These are phyloP conservation scores for Zaprionus lineosus DNA, from an alignment of 2,888 invertebrate genomes.

Conservation along the genomic window DNA sequence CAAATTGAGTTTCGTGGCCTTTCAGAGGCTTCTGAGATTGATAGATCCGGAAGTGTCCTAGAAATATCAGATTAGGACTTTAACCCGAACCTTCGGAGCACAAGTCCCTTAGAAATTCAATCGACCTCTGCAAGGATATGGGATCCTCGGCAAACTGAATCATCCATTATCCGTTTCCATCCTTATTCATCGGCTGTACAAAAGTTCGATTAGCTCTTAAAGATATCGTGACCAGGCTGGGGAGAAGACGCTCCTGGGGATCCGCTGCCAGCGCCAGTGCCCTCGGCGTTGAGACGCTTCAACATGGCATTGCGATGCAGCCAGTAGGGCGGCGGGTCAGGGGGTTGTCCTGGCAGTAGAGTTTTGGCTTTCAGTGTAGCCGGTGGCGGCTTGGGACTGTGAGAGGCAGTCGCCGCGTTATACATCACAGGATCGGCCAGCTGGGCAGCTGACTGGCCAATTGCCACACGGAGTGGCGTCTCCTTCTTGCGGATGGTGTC, in stretches of 20 bases:
- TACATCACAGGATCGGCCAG: constrained; percentile 83
- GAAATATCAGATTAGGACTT: too few relatives aligned
- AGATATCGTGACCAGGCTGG: constrained; percentile 82
- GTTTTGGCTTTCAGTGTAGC: constrained; percentile 85
- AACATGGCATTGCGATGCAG: constrained; percentile 83
- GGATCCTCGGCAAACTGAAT: constrained; percentile 53
- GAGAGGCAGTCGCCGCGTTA: constrained; percentile 75
- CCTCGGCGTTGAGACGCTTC: constrained; percentile 81
- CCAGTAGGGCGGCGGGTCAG: constrained; percentile 83
- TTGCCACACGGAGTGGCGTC: constrained; percentile 76
- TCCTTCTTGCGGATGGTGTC: constrained; percentile 86
- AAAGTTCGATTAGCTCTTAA: constrained; percentile 84
- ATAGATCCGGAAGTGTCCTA: too few relatives aligned
- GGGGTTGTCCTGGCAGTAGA: constrained; percentile 81
- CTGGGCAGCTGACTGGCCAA: constrained; percentile 79
- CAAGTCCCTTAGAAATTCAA: neutral
- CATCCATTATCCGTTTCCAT: constrained; percentile 15
- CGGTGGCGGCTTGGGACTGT: constrained; percentile 83
- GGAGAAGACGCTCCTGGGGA: constrained; percentile 50
- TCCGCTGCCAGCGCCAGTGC: constrained; percentile 36
- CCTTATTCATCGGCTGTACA: constrained; percentile 56
- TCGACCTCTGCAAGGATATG: constrained; percentile 38
- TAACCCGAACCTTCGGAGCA: neutral
- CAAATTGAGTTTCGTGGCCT: constrained; percentile 24
- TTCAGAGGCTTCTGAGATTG: constrained; percentile 19